Evolutionary conservation across 2,113 vertebrate species (phyloP), one percentile per base, ranked within the genome.

Genomic region (Atrichornis clamosus): DNA sequence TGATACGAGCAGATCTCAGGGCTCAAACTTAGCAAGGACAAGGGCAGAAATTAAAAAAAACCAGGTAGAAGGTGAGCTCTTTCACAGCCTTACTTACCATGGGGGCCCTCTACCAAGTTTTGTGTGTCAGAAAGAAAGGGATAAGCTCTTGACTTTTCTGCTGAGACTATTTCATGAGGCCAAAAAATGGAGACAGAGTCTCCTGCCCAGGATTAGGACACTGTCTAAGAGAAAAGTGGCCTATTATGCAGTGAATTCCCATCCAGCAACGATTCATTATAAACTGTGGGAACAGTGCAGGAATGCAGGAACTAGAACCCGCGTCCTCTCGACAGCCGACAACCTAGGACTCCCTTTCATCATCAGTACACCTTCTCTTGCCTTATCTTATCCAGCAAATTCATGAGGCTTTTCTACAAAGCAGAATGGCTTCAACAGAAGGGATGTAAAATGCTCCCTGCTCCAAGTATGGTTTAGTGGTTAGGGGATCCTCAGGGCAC

Each of bases 401-500:
- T 33, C 47, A 47, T 9, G 42, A 86, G 49, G 33, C 30, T 86
- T 67, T 86, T 59, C 63, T 84, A 23, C 42, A 68, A 23, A 59
- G 64, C 8, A 77, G 76, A 90, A 92, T 44, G 65, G 52, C 56
- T 94, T 92, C 80, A 95, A 37, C 35, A 70, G 69, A 64, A 95
- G 52, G 80, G 24, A 75, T 56, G 49, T 67, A 87, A 90, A 23
- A 24, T 42, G 55, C 21, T 88, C 76, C 41, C 50, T 69, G 59
- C 56, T 93, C 39, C 73, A 81, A 81, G 64, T 16, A 56, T 68
- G 69, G 73, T 91, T 95, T 91, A 84, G 89, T 33, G 91, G 73
- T 89, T 78, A 89, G 89, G 89, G 80, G 84, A 93, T 95, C 86
- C 93, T 96, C 80, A 41, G 86, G 44, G 56, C 77, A 49, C 80